phyloP scores from a whole-genome alignment of 2,888 invertebrate species.

The Creontiades dilutus region DNA sequence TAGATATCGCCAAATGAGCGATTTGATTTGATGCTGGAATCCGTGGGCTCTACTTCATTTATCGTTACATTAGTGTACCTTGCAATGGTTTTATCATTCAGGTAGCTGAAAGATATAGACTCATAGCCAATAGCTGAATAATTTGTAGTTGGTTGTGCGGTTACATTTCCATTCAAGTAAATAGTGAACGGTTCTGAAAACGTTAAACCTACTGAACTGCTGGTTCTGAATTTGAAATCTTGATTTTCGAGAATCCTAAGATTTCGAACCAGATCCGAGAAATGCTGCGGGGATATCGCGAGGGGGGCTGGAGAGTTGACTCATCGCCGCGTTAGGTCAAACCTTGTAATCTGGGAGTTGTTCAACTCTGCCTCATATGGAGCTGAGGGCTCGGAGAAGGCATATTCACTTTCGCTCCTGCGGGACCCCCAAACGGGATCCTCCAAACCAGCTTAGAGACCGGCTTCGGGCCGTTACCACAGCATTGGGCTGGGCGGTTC shows the following conservation, averaged over 20 bases:
- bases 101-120: too few species aligned
- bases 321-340: constrained; percentile 61
- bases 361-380: constrained; percentile 45
- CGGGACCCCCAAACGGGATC: constrained; percentile 6
- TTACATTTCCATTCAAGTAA: neutral
- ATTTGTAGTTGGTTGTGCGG: neutral
- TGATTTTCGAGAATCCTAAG: neutral
- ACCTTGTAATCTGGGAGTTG: constrained; percentile 59
- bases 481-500: neutral
- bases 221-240: neutral
- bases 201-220: too few species aligned
- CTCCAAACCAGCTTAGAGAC: constrained; percentile 3
- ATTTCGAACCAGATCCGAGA: constrained; percentile 27
- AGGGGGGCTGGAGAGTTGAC: neutral
- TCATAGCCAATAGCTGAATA: too few species aligned
- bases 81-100: too few species aligned
- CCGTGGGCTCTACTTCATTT: too few species aligned
- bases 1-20: too few species aligned
- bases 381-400: neutral
- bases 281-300: neutral
- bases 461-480: constrained; percentile 21
- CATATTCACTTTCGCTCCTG: constrained; percentile 47
- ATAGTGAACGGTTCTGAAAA: too few species aligned
- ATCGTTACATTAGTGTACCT: too few species aligned
- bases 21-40: too few species aligned